Evolutionary conservation across 1,140 invertebrate genomes (phyloP), one percentile per base, ranked within the genome.

Genomic region (Propsilocerus akamusi): DNA sequence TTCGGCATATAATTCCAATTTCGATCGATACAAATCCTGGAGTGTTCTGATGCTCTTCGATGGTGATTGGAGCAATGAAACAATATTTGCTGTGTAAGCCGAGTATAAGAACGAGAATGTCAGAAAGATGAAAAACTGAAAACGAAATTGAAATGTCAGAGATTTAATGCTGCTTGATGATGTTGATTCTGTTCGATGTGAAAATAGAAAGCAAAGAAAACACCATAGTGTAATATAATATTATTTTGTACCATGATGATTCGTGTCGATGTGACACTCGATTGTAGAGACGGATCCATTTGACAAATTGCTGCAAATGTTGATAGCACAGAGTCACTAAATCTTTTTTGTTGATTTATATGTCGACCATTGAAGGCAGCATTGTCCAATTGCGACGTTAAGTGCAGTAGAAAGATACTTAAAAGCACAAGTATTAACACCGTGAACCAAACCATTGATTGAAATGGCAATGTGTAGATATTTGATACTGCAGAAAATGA

Each of bases 51-150:
- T 70, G 14, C 62, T 68, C 5, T 63, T 55, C 1, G 65, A 62
- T 3, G 68, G 67, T 1, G 68, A 66, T 52, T 72, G 70, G 2
- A 73, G 55, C 23, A 73, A 51, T 6, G 65, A 61, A 2, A 73
- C 71, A 37, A 71, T 71, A 49, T 66, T 65, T 2, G 68, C 68
- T 11, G 67, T 64, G 51, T 70, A 71, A 3, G 68, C 60, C 1
- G 63, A 59, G 51, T 69, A 69, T 1, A 69, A 49, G 34, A 58
- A 54, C 25, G 55, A 50, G 12, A 54, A 48, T 10, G 46, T 26
- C 26, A 58, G 17, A 22, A 54, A 53, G 3, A 51, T 26, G 22
- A 50, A 46, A 10, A 56, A 51, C 50, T 51, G 14, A 12, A 14
- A 24, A 22, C 30, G n/a, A 37, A 34, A 32, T 46, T 23, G 22